These are phyloP conservation scores for Bergia sp. DNA, from an alignment of 92 coral and sea anemone genomes.

Conservation along the genomic window DNA sequence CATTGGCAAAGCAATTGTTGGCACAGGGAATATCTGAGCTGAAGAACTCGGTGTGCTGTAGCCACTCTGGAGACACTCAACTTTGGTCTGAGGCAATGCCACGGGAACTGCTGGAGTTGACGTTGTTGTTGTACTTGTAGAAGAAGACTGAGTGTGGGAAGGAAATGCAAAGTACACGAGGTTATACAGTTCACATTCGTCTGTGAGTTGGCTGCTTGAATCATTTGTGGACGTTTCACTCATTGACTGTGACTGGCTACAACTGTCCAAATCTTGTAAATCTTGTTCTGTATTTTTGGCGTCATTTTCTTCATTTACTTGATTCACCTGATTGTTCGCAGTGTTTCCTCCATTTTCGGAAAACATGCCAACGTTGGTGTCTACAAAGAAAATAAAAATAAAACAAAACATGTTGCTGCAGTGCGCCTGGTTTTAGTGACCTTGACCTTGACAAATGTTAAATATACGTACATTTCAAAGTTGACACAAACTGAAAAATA, in stretches of 20 bases:
- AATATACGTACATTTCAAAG: not conserved
- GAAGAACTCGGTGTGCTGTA: slow-evolving; percentile 29
- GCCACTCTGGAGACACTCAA: slow-evolving; percentile 38
- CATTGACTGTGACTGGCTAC: slow-evolving; percentile 39
- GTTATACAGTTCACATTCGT: slow-evolving; percentile 39
- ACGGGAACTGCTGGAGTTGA: slow-evolving; percentile 25
- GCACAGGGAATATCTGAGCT: slow-evolving; percentile 33
- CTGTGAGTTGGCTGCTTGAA: slow-evolving; percentile 39
- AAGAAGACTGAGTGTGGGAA: slow-evolving; percentile 21
- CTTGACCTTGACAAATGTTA: slow-evolving; percentile 9
- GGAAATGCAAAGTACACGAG: slow-evolving; percentile 29
- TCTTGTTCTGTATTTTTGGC: slow-evolving; percentile 12
- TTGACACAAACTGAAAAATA: not conserved
- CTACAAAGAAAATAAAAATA: slow-evolving; percentile 13
- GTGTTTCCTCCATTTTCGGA: slow-evolving; percentile 26
- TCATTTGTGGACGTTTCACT: slow-evolving; percentile 31
- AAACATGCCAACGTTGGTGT: slow-evolving; percentile 22
- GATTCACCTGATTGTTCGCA: not conserved
- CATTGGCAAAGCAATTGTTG: slow-evolving; percentile 36
- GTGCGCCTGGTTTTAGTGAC: not conserved
- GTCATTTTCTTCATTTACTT: slow-evolving; percentile 15
- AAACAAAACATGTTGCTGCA: not conserved
- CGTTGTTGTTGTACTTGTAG: slow-evolving; percentile 29
- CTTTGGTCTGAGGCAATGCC: slow-evolving; percentile 39
- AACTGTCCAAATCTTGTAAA: slow-evolving; percentile 28